These are phyloP conservation scores for Ibycter americanus DNA, from an alignment of 2,797 vertebrate genomes.

Conservation along the genomic window DNA sequence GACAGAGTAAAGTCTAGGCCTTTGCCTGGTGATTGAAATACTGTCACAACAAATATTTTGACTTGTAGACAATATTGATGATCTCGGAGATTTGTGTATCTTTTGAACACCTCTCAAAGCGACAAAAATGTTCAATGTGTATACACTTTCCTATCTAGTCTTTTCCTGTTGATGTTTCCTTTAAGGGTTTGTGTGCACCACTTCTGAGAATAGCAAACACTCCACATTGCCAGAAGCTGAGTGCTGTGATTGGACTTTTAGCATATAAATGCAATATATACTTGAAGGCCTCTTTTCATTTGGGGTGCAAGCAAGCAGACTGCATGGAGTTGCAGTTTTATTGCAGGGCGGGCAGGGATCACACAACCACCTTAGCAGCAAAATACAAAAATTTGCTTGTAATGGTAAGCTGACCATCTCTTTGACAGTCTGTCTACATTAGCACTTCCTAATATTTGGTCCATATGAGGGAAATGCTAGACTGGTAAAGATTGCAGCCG, in stretches of 20 bases:
- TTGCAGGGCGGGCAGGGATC: background rate
- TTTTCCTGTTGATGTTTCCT: background rate
- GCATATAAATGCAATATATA: background rate
- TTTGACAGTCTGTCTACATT: rapidly evolving
- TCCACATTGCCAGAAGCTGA: background rate
- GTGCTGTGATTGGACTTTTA: background rate
- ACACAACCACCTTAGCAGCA: background rate
- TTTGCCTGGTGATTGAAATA: background rate
- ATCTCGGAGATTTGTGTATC: background rate
- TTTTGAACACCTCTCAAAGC: background rate
- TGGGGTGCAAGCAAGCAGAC: rapidly evolving
- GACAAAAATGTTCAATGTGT: background rate
- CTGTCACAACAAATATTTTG: background rate
- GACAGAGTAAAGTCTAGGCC: background rate
- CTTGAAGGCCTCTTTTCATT: background rate
- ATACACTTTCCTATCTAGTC: background rate
- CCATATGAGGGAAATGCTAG: background rate
- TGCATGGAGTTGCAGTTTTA: background rate
- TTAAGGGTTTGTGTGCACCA: background rate
- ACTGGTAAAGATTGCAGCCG: background rate
- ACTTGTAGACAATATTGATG: background rate
- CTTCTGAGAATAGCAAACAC: background rate
- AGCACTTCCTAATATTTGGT: background rate
- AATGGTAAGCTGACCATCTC: background rate
- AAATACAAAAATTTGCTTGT: background rate